phyloP scores from a whole-genome alignment of 30 jellyfish, hydroid and myxozoan genomes.

The Pelagia noctiluca region DNA sequence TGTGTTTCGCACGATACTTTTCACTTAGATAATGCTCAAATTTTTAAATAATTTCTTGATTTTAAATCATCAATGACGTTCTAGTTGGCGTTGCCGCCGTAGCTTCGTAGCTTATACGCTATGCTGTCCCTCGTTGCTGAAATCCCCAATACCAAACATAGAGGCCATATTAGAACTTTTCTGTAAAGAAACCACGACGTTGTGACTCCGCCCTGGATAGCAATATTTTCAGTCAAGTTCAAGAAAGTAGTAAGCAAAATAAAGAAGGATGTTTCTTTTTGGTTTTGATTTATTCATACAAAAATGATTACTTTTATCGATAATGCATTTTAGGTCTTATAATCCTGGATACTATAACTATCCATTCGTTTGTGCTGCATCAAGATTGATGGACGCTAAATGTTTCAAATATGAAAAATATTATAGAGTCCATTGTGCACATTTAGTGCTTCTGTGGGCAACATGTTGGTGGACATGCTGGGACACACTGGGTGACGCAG shows the following conservation, averaged over 20 bases:
- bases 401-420: conserved; percentile 17
- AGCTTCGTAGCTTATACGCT: too few relatives aligned
- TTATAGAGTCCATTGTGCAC: not conserved
- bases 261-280: too few relatives aligned
- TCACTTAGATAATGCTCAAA: too few relatives aligned
- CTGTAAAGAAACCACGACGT: too few relatives aligned
- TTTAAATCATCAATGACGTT: too few relatives aligned
- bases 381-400: conserved; percentile 11
- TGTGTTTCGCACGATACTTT: too few relatives aligned
- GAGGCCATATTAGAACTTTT: too few relatives aligned
- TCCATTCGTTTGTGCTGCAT: conserved; percentile 72
- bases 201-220: not conserved
- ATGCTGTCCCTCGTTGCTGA: too few relatives aligned
- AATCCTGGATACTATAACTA: conserved; percentile 67
- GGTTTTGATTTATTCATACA: conserved; percentile 26
- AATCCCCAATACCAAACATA: too few relatives aligned
- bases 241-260: not conserved
- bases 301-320: conserved; percentile 33
- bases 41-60: too few relatives aligned
- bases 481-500: conserved; percentile 78
- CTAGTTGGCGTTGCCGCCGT: too few relatives aligned
- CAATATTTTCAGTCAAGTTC: not conserved
- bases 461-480: conserved; percentile 94
- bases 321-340: conserved; percentile 1
- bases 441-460: conserved; percentile 61